phyloP scores from a whole-genome alignment of 2,888 invertebrate genomes.

The Seira musarum region DNA sequence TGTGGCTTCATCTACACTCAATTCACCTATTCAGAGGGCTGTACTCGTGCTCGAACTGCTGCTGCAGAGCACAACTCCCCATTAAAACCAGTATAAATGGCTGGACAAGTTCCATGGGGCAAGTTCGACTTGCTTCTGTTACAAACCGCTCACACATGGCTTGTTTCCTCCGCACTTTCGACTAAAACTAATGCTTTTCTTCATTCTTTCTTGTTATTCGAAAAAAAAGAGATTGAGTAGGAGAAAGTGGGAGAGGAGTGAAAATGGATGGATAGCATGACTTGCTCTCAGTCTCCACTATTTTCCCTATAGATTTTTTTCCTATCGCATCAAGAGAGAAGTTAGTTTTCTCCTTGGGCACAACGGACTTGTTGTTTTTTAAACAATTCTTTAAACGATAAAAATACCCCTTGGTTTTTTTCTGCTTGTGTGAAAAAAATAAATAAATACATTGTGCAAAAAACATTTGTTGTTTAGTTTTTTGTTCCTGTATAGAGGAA shows the following conservation, averaged over 20 bases:
- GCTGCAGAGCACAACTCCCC: constrained; percentile 20
- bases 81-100: constrained; percentile 48
- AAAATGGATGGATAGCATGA: constrained; percentile 41
- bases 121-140: background rate
- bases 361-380: background rate
- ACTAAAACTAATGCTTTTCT: too few relatives aligned
- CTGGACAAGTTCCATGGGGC: constrained; percentile 30
- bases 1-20: background rate
- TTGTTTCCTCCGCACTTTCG: background rate
- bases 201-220: background rate
- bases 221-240: constrained; percentile 27
- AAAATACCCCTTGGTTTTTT: background rate
- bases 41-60: background rate
- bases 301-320: background rate
- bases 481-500: background rate
- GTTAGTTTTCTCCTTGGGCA: too few relatives aligned
- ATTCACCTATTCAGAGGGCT: background rate
- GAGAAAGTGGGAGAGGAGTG: background rate
- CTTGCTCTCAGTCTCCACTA: background rate
- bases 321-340: too few relatives aligned
- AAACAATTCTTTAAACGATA: constrained; percentile 1
- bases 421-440: too few relatives aligned
- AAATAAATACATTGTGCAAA: too few relatives aligned
- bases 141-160: constrained; percentile 7
- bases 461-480: constrained; percentile 8